Evolutionary conservation across 1,140 invertebrate genomes (phyloP).

Genomic region (Dysdera silvatica): DNA sequence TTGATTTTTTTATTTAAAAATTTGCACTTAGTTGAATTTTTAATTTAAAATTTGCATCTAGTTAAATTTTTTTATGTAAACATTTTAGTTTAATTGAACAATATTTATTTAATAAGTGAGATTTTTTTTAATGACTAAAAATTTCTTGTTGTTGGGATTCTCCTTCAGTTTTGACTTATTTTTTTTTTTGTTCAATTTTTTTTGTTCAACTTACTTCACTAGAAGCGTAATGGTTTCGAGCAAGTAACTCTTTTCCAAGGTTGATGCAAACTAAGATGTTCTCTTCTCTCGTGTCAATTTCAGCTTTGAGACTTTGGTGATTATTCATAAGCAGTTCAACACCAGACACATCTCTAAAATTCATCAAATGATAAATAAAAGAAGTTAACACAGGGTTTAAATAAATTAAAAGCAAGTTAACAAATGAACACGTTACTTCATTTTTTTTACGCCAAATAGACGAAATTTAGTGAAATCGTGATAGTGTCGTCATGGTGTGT

Average conservation of each 20-base stretch:
- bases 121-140: too few species aligned
- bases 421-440: too few species aligned
- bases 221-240: constrained; percentile 86
- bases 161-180: too few species aligned
- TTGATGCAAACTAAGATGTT: constrained; percentile 92
- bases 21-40: not conserved
- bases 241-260: constrained; percentile 86
- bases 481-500: too few species aligned
- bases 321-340: constrained; percentile 99
- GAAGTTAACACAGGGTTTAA: too few species aligned
- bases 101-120: too few species aligned
- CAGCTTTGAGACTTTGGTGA: constrained; percentile 94
- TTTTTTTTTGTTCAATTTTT: too few species aligned
- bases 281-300: constrained; percentile 96
- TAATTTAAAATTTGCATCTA: not conserved
- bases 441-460: too few species aligned
- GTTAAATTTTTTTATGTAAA: not conserved
- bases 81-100: too few species aligned
- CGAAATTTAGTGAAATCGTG: too few species aligned
- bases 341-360: constrained; percentile 78
- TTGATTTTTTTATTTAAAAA: not conserved
- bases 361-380: not conserved
- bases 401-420: too few species aligned
- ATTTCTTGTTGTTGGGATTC: too few species aligned
- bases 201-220: constrained; percentile 50